Percentiles rank a stretch among this genome's conserved stretches.
Conservation (phyloP, 1,140 invertebrate species). For the Hyles vespertilio region DNA sequence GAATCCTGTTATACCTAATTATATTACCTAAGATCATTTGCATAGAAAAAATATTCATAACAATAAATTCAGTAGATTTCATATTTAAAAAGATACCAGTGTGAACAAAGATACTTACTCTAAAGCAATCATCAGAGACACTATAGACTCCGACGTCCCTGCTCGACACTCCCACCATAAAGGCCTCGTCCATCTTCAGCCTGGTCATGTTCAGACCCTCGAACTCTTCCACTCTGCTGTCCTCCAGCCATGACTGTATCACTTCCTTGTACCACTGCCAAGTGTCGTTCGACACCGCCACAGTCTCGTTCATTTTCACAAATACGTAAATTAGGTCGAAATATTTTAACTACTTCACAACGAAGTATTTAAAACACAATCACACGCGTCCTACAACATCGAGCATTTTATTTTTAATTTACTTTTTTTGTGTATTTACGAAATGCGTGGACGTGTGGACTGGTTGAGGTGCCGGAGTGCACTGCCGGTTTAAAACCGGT, state of each 20-base stretch:
- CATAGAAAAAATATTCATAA: no score
- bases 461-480: not conserved
- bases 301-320: constrained; percentile 55
- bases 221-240: constrained; percentile 55
- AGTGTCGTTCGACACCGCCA: constrained; percentile 32
- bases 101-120: constrained; percentile 58
- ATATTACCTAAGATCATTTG: no score
- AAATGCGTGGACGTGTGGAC: constrained; percentile 7
- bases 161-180: constrained; percentile 62
- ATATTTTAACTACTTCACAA: constrained; percentile 15
- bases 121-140: constrained; percentile 78
- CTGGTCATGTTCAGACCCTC: constrained; percentile 61
- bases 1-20: no score
- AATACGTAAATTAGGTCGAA: not conserved
- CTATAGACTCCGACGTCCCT: constrained; percentile 72
- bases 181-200: constrained; percentile 78
- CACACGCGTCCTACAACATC: not conserved
- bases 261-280: constrained; percentile 59
- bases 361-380: constrained; percentile 24
- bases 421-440: not conserved
- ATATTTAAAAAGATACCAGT: not conserved
- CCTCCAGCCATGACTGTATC: constrained; percentile 64
- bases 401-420: constrained; percentile 5
- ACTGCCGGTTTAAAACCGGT: constrained; percentile 31
- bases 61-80: no score